These are phyloP conservation scores for Cylindroiulus punctatus DNA, from an alignment of 2,888 invertebrate species.

Conservation along the genomic window DNA sequence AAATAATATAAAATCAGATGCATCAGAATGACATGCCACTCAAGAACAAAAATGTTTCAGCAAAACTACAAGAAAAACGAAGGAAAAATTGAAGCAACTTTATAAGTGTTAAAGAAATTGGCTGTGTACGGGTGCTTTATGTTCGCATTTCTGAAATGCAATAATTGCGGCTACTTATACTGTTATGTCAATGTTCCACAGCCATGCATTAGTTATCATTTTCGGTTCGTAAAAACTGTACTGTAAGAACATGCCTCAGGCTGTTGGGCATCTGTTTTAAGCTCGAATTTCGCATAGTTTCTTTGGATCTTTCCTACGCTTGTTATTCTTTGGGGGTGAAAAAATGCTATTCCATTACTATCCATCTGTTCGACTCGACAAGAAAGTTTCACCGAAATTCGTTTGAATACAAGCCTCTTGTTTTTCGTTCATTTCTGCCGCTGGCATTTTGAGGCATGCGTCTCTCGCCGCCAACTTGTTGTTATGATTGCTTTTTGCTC, in stretches of 20 bases:
- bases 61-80: too few relatives aligned
- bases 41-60: too few relatives aligned
- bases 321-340: not conserved
- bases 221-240: too few relatives aligned
- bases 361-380: not conserved
- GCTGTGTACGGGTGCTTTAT: too few relatives aligned
- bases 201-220: too few relatives aligned
- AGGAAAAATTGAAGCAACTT: too few relatives aligned
- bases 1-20: too few relatives aligned
- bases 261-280: conserved; percentile 2
- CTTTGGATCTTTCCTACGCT: not conserved
- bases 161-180: too few relatives aligned
- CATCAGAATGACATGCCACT: too few relatives aligned
- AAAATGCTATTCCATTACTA: not conserved
- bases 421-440: conserved; percentile 6
- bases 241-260: not conserved
- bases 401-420: not conserved
- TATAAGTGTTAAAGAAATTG: too few relatives aligned
- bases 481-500: conserved; percentile 8
- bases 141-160: too few relatives aligned
- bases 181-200: too few relatives aligned
- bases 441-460: not conserved
- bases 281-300: not conserved
- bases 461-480: not conserved
- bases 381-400: not conserved